phyloP scores from a whole-genome alignment of 2,797 vertebrate genomes.

The Bufotes viridis region DNA sequence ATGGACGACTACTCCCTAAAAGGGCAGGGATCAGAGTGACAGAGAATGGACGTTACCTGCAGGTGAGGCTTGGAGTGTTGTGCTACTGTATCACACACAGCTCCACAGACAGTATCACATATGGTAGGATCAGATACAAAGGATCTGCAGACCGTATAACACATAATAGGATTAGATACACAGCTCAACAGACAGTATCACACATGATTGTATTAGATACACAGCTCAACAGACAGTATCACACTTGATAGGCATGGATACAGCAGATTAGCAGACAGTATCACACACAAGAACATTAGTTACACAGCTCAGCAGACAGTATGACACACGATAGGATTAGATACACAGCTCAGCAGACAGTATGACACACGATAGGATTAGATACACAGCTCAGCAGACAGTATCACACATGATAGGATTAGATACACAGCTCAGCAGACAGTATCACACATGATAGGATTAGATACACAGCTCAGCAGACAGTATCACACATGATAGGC shows the following conservation, averaged over 20 bases:
- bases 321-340: background rate
- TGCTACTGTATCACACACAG: background rate
- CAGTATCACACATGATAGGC: background rate
- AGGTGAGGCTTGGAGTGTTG: conserved; percentile 64
- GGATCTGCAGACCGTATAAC: background rate
- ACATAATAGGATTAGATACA: too few species aligned
- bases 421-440: too few species aligned
- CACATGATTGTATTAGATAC: too few species aligned
- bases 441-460: background rate
- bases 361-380: background rate
- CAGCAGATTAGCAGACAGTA: too few species aligned
- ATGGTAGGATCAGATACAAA: background rate
- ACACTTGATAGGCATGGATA: too few species aligned
- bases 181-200: too few species aligned
- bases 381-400: background rate
- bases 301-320: background rate
- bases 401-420: background rate
- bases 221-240: too few species aligned
- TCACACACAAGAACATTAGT: background rate
- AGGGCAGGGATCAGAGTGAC: conserved; percentile 44
- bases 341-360: background rate
- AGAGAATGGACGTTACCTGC: conserved; percentile 62
- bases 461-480: background rate
- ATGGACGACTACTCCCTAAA: conserved; percentile 64
- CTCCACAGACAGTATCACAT: background rate